Base-by-base conservation (phyloP, 2,797 vertebrate genomes). In the Loris lydekkerianus region DNA sequence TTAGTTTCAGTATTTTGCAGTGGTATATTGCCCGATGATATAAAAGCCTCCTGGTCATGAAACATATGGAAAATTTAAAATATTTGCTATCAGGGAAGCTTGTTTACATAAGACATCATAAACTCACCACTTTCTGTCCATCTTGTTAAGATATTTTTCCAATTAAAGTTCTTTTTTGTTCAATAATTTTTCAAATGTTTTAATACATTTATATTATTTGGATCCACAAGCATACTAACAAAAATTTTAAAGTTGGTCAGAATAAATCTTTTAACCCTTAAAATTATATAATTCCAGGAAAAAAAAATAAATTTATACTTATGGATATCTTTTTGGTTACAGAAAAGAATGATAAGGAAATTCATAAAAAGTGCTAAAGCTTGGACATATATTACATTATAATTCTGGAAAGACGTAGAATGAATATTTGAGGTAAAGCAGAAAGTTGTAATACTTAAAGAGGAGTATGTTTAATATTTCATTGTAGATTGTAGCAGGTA, bases 271-370 rank as follows among this genome's bases (percentile, higher is more conserved):
- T 90, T 60, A 90, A 72, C 37, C 14, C 17, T 63, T 70, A 89
- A 17, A 76, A 17, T 11, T 18, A 76, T 69, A 58, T 61, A 56
- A 31, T 86, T 3, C 15, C 21, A 58, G 40, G 2, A 77, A 72
- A 89, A 88, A 95, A 86, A 76, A 88, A 61, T 70, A 85, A 73
- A 81, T 37, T 63, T 58, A 37, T 95, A 84, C 43, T 31, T 78
- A 58, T 18, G 1, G 60, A 43, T 29, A 73, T 84, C 15, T 56
- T 65, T 82, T 78, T 94, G 40, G n/a, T 37, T 87, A 67, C n/a
- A 73, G 14, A 72, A 40, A 95, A 81, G 27, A 76, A 63, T n/a
- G 56, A 72, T 6, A 83, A 14, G 18, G 1, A 61, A 67, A 23
- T 56, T 29, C 83, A 31, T 43, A 77, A 65, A 82, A 73, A 21